Base-by-base conservation (phyloP, 2,113 vertebrate genomes). In the Pimephales promelas region DNA sequence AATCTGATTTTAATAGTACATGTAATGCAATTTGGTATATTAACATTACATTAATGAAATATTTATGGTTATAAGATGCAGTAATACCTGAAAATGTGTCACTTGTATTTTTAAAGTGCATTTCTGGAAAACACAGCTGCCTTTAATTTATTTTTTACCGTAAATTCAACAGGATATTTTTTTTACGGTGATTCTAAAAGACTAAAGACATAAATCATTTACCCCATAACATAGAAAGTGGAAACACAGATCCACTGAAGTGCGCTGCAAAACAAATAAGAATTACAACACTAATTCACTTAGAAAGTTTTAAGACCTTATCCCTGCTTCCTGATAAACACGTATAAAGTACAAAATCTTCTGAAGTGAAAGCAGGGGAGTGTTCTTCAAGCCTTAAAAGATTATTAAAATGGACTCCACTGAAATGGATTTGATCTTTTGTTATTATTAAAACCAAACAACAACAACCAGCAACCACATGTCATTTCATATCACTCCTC, bases 251-350 rank as follows among this genome's bases (percentile, higher is more conserved):
- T 62, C 34, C 3, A 16, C 56, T 22, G 28, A 79, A 81, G 18
- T 28, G 24, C 22, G 68, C 20, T 68, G 79, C 79, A 81, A 49
- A 79, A 79, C 40, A 79, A 79, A 47, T 10, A 62, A 79, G 36
- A 10, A 62, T 28, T 62, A 26, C 34, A 78, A 40, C 34, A 78
- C 54, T 78, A 64, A 64, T 79, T 66, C 59, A 64, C 59, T 79
- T 31, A 43, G 43, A 34, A 76, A 56, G 52, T 76, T 56, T 76
- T 76, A 76, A 76, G 74, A 57, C 52, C 74, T 76, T n/a, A 57
- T 73, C 71, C 71, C 71, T 20, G 71, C 71, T 76, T 76, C 57
- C 28, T 57, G 74, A 76, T 57, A 57, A 57, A 54, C 24, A 14
- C 43, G 68, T 40, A 11, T 16, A 68, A n/a, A 75, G 26, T 36